Evolutionary conservation across 92 coral and sea anemone species (phyloP).

Genomic region (Porites lobata): DNA sequence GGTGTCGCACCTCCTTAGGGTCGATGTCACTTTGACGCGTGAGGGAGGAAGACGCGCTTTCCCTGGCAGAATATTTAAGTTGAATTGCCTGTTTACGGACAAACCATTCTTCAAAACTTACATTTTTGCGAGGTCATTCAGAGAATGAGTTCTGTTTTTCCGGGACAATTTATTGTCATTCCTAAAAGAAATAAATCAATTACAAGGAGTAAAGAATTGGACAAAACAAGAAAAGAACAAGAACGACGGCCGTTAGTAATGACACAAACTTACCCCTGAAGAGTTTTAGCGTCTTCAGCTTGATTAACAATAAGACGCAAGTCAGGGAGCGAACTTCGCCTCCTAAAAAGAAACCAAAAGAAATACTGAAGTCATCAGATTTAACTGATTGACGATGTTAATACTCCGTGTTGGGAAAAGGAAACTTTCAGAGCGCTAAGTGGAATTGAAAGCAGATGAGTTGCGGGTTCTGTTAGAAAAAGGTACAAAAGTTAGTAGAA

Average conservation of each 20-base stretch:
- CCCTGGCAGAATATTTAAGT: no score
- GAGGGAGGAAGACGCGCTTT: no score
- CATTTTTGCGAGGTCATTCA: slow-evolving; percentile 83
- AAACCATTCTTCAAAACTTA: slow-evolving; percentile 28
- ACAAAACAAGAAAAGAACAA: neutral
- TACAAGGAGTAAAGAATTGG: neutral
- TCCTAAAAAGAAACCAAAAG: slow-evolving; percentile 40
- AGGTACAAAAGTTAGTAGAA: no score
- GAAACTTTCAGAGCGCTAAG: no score
- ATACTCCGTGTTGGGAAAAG: no score
- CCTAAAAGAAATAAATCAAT: slow-evolving; percentile 7
- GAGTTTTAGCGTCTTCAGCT: slow-evolving; percentile 52
- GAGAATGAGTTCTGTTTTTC: slow-evolving; percentile 66
- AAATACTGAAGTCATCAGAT: neutral
- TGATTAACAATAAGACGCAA: slow-evolving; percentile 58
- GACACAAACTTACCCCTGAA: slow-evolving; percentile 45
- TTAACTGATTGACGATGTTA: no score
- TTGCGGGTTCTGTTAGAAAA: no score
- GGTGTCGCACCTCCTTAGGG: no score
- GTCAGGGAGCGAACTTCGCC: slow-evolving; percentile 84
- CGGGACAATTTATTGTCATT: slow-evolving; percentile 44
- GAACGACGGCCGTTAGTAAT: no score
- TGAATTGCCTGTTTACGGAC: no score
- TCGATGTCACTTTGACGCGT: no score
- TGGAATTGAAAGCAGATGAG: no score